A percentile compares a stretch with the other conserved stretches of the same genome.
Evolutionary conservation across 2,888 invertebrate genomes (phyloP).

Genomic region (Cylindroiulus punctatus): DNA sequence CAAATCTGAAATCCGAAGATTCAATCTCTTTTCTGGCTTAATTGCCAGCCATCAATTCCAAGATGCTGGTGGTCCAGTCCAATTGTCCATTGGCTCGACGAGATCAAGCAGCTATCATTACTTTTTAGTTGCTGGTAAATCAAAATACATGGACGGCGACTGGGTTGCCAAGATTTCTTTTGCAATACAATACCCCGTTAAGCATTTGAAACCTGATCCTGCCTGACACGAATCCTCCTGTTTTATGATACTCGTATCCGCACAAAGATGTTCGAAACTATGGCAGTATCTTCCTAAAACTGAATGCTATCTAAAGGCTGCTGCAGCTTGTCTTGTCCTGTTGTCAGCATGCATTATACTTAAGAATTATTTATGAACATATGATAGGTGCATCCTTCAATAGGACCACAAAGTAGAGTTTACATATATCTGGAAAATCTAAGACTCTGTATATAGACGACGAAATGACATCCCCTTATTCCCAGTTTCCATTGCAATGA

Average conservation of each 20-base stretch:
- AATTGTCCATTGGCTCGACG: neutral
- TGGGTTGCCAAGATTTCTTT: neutral
- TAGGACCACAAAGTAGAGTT: neutral
- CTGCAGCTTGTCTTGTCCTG: neutral
- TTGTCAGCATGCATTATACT: neutral
- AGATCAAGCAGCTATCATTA: neutral
- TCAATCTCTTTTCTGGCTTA: neutral
- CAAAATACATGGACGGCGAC: neutral
- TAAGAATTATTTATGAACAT: neutral
- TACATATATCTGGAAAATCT: no score
- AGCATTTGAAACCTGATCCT: neutral
- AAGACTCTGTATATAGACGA: no score
- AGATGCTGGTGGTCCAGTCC: neutral
- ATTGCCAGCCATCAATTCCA: neutral
- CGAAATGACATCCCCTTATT: no score
- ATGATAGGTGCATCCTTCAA: neutral
- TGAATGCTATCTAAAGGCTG: neutral
- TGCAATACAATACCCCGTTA: neutral
- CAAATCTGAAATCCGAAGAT: conserved; percentile 1
- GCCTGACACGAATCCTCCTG: neutral
- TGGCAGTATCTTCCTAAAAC: neutral
- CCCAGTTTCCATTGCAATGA: no score
- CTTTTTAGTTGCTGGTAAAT: neutral
- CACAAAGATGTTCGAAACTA: neutral
- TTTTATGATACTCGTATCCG: neutral